phyloP scores from a whole-genome alignment of 1,140 invertebrate genomes.

The Solenopsis fugax region DNA sequence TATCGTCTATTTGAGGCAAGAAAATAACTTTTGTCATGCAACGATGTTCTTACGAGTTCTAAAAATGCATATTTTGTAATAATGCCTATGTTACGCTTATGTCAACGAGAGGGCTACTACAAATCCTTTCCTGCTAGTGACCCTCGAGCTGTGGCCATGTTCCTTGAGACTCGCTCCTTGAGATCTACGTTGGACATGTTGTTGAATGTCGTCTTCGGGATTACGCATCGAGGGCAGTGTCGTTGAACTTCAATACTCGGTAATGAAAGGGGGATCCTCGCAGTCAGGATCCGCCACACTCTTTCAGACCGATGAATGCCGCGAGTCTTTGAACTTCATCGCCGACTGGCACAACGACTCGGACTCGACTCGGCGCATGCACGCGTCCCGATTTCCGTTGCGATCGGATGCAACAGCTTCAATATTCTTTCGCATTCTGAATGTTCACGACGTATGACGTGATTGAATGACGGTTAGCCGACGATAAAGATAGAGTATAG shows the following conservation, averaged over 20 bases:
- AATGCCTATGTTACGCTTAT: constrained; percentile 11
- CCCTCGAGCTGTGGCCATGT: constrained; percentile 75
- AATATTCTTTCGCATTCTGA: constrained; percentile 58
- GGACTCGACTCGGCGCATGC: constrained; percentile 56
- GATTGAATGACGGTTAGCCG: background rate
- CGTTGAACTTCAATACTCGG: constrained; percentile 80
- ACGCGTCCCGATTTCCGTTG: constrained; percentile 45
- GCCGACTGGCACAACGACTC: constrained; percentile 30
- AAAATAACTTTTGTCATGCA: constrained; percentile 21
- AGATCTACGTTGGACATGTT: constrained; percentile 78
- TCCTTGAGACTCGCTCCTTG: constrained; percentile 71
- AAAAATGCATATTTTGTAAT: constrained; percentile 27
- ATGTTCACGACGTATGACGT: background rate
- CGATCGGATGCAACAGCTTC: constrained; percentile 35
- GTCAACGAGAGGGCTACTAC: constrained; percentile 59
- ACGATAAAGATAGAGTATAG: constrained; percentile 51
- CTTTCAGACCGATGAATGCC: constrained; percentile 63
- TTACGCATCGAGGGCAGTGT: constrained; percentile 74
- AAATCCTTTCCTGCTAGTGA: constrained; percentile 81
- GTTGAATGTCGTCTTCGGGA: constrained; percentile 80
- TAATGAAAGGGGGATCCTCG: constrained; percentile 76
- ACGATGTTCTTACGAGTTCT: constrained; percentile 6
- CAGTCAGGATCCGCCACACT: constrained; percentile 67
- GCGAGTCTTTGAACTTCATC: constrained; percentile 70
- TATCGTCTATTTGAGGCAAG: background rate